A percentile compares a stretch with the other conserved stretches of the same genome.
These are phyloP conservation scores for Phortica variegata DNA, from an alignment of 1,140 invertebrate genomes.

Conservation along the genomic window DNA sequence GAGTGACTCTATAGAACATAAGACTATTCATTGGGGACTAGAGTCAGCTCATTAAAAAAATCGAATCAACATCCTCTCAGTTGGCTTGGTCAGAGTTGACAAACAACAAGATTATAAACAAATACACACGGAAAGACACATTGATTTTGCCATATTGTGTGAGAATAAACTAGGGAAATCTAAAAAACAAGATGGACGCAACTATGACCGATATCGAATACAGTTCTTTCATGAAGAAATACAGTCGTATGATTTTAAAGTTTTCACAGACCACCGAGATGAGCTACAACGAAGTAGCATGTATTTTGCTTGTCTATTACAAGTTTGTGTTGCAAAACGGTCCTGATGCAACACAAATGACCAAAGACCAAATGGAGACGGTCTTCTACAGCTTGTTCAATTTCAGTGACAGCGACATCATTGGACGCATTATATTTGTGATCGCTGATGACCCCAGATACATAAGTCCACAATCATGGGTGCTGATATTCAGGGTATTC, in stretches of 20 bases:
- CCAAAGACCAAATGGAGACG: conserved; percentile 40
- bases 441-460: conserved; percentile 36
- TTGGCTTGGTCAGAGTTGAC: too few relatives aligned
- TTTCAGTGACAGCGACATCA: conserved; percentile 40
- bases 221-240: conserved; percentile 39
- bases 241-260: conserved; percentile 28
- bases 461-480: conserved; percentile 39
- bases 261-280: conserved; percentile 27
- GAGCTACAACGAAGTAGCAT: conserved; percentile 30
- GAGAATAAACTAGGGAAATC: too few relatives aligned
- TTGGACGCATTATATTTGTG: conserved; percentile 41
- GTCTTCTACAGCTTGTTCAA: conserved; percentile 40
- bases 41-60: too few relatives aligned
- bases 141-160: too few relatives aligned
- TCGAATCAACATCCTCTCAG: too few relatives aligned
- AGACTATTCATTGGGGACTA: too few relatives aligned
- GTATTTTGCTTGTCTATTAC: conserved; percentile 45
- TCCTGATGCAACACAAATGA: conserved; percentile 32
- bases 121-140: too few relatives aligned
- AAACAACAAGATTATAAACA: too few relatives aligned
- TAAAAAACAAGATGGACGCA: too few relatives aligned
- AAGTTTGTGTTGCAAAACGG: conserved; percentile 44
- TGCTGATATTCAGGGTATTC: conserved; percentile 39
- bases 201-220: conserved; percentile 50
- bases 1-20: too few relatives aligned